Evolutionary conservation across 2,797 vertebrate species (phyloP).

Genomic region (Anisognathus igniventris): DNA sequence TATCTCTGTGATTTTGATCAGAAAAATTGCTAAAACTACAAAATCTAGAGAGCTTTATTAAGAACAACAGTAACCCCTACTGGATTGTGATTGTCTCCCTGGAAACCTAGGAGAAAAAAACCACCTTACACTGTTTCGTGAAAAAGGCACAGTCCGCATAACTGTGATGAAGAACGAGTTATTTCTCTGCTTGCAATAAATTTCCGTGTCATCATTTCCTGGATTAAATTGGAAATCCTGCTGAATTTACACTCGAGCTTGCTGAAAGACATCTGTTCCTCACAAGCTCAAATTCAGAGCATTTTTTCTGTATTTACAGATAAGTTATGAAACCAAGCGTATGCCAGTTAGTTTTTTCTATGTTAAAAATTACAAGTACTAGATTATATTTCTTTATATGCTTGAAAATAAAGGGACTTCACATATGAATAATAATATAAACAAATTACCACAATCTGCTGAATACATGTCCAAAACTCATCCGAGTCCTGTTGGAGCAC

Average conservation of each 20-base stretch:
- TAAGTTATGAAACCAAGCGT: conserved; percentile 23
- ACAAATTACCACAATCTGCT: background rate
- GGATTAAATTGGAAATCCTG: conserved; percentile 55
- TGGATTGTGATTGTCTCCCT: conserved; percentile 78
- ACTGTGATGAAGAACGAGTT: background rate
- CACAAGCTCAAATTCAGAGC: conserved; percentile 33
- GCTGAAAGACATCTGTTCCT: conserved; percentile 48
- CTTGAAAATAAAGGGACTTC: background rate
- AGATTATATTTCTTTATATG: background rate
- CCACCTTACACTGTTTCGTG: conserved; percentile 63
- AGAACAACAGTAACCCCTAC: conserved; percentile 71
- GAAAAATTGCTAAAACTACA: conserved; percentile 73
- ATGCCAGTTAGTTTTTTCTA: background rate
- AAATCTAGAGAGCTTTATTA: conserved; percentile 71
- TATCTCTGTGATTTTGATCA: conserved; percentile 73
- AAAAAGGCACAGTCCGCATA: background rate
- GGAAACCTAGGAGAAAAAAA: conserved; percentile 79
- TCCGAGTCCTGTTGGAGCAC: background rate
- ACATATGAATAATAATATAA: background rate
- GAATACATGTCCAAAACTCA: background rate
- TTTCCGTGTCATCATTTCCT: conserved; percentile 44
- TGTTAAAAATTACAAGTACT: background rate
- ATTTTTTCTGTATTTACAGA: conserved; percentile 29
- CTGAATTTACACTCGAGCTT: conserved; percentile 20
- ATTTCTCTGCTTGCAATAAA: conserved; percentile 35